Evolutionary conservation across 1,140 invertebrate genomes (phyloP), one percentile per base, ranked within the genome.

Genomic region (Drosophila azteca): DNA sequence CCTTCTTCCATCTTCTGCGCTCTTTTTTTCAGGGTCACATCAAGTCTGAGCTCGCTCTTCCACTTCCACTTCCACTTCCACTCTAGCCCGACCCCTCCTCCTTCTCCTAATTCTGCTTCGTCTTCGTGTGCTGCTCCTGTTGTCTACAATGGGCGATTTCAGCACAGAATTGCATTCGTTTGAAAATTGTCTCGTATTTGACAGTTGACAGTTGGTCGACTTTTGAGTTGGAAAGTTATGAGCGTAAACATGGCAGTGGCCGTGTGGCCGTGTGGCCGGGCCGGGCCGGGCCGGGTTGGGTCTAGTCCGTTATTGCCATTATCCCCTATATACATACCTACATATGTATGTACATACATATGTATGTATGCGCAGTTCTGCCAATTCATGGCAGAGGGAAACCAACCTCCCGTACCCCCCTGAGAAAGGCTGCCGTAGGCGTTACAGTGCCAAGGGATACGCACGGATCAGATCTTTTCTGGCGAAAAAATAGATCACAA

Each of bases 141-240:
- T 11, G 35, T 11, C 35, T 39, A 39, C 35, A 39, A 39, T 39
- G 35, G 35, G 35, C 35, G 13, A 39, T 29, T 20, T 63, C 52
- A 41, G 58, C 65, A 53, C 50, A 62, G 46, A 22, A 46, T 58
- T 58, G 53, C 58, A 44, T 78, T 49, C 69, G 52, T 64, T 66
- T 60, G 29, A 54, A 85, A 77, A 84, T 78, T 78, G 73, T 82
- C 81, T 85, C 59, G 78, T 87, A 83, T 88, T 88, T 88, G 83
- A 88, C 83, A 88, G 83, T 88, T 90, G 87, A 87, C 81, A 90
- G 87, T 90, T 90, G 85, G 70, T 90, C 78, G 81, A 82, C 87
- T 90, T 82, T 89, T 87, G 71, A 90, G 85, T 72, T 68, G 62
- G 88, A 90, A 90, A 90, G 85, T 90, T 90, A 90, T 90, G 85